Percentiles rank a stretch among this genome's conserved stretches.
Conservation (phyloP, 30 jellyfish, hydroid and myxozoan genomes). For the Turritopsis dohrnii region DNA sequence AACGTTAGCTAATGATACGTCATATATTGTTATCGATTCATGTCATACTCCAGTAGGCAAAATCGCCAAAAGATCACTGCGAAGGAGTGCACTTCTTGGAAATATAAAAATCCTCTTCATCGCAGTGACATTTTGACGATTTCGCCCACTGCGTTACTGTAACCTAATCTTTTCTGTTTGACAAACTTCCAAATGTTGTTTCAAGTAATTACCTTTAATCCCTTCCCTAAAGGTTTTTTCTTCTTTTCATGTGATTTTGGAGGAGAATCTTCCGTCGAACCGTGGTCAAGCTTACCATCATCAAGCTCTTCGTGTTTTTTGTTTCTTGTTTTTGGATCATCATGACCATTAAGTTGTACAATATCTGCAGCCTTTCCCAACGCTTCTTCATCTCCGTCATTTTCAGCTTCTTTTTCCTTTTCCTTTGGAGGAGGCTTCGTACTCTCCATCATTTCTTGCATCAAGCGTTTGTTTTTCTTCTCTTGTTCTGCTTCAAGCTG, state of each 20-base stretch:
- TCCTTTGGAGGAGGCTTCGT: conserved; percentile 1
- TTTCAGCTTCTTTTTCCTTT: conserved; percentile 11
- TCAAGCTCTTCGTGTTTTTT: neutral
- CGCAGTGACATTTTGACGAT: no score
- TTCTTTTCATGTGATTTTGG: neutral
- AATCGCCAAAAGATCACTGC: no score
- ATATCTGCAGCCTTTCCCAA: neutral
- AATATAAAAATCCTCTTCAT: no score
- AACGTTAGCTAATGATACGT: no score
- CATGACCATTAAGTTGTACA: neutral
- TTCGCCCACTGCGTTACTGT: neutral
- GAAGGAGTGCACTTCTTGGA: no score
- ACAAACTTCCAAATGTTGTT: neutral
- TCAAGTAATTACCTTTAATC: neutral
- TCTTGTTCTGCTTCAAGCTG: conserved; percentile 31
- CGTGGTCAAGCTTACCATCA: neutral
- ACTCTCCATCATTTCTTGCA: conserved; percentile 31
- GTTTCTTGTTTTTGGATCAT: neutral
- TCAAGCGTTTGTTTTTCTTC: conserved; percentile 7
- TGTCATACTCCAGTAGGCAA: no score
- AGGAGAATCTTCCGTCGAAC: neutral
- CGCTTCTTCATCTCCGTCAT: neutral
- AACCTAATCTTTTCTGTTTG: neutral
- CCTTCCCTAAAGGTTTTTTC: neutral
- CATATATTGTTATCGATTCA: no score